Evolutionary conservation across 2,888 invertebrate genomes (phyloP), one percentile per base, ranked within the genome.

Genomic region (Phanerotoma sp.): DNA sequence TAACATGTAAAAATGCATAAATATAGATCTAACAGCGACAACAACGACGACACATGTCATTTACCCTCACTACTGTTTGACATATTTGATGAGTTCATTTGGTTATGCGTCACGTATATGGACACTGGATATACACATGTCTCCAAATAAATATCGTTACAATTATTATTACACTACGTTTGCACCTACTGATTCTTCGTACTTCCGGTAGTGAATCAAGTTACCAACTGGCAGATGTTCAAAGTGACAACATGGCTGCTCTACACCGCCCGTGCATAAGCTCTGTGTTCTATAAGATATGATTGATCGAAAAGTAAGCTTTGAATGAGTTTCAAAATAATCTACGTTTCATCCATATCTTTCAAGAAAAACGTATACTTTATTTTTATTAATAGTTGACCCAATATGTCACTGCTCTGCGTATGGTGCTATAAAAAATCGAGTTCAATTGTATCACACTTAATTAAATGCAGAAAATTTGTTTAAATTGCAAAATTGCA

Each of bases 201-300:
- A 45, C 45, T 50, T 51, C 50, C 45, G 45, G 38, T 55, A 33
- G 33, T 48, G 55, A 55, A 50, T 55, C 45, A 38, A 38, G 37
- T 55, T 51, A 40, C 33, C 42, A 41, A 32, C 18, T 51, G 53
- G 54, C 71, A 71, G 71, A 71, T 71, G 71, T 71, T 67, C 60
- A 13, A 45, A 62, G 60, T 64, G 69, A 70, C 69, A 70, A 66
- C 61, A 70, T 66, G 69, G 71, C 69, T 56, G 61, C 61, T 49
- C n/a, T n/a, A n/a, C n/a, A n/a, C 47, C 56, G 38, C 49, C 22
- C 42, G 49, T 21, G 18, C 38, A 38, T 18, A 11, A 38, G 20
- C 38, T 20, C 9, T 25, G 4, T 18, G 38, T 38, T 38, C 13
- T 16, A 35, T 35, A 13, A 38, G 33, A 22, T 55, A 51, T 58